Conservation (phyloP, 2,797 vertebrate species). For the Chlorospingus semifuscus region DNA sequence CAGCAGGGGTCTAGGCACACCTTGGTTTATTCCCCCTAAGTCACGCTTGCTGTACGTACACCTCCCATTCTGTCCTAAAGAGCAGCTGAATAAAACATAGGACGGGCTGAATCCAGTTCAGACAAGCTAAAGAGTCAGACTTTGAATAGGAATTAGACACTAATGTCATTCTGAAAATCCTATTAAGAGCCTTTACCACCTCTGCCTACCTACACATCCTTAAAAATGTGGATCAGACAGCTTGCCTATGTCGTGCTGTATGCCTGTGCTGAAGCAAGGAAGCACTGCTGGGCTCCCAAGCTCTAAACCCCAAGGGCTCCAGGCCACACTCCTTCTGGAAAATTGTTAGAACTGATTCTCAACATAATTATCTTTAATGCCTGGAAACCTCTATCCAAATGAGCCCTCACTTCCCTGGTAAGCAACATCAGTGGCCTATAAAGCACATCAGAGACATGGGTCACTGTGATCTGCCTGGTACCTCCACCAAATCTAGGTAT, state of each 20-base stretch:
- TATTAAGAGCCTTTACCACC: constrained; percentile 32
- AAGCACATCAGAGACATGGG: neutral
- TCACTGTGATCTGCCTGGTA: neutral
- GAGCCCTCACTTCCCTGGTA: neutral
- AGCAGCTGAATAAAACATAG: neutral
- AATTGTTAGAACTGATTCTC: neutral
- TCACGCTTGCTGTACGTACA: accelerated
- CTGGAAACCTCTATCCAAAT: neutral
- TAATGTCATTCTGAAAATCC: constrained; percentile 48
- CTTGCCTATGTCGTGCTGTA: accelerated
- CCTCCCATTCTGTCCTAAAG: neutral
- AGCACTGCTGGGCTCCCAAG: neutral
- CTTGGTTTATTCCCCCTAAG: neutral
- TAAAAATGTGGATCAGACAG: neutral
- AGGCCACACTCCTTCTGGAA: neutral
- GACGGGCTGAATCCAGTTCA: neutral
- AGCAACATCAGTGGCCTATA: neutral
- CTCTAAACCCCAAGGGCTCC: neutral
- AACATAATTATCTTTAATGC: neutral
- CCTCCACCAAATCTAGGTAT: neutral
- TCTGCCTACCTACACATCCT: neutral
- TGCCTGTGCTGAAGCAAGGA: neutral
- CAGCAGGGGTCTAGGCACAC: accelerated
- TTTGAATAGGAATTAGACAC: constrained; percentile 38
- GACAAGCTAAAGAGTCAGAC: neutral